These are phyloP conservation scores for Drepana falcataria DNA, from an alignment of 2,888 invertebrate genomes.

Conservation along the genomic window DNA sequence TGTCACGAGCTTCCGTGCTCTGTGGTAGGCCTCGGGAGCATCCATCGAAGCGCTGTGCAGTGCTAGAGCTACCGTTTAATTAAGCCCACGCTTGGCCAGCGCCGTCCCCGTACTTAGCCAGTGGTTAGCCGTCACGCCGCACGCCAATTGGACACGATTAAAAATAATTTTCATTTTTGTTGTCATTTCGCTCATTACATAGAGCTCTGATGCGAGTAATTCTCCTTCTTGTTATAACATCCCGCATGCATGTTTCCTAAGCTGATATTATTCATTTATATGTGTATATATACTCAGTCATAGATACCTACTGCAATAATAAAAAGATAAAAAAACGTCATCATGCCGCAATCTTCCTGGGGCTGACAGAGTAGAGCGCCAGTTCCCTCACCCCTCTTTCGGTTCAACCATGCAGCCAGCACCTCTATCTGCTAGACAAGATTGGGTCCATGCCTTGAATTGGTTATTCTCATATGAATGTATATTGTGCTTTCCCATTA, in stretches of 20 bases:
- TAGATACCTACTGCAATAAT: no score
- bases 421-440: no score
- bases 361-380: no score
- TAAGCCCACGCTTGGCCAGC: constrained; percentile 63
- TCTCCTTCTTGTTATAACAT: constrained; percentile 35
- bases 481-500: no score
- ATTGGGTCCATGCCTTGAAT: no score
- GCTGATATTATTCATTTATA: constrained; percentile 5
- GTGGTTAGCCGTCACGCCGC: constrained; percentile 35
- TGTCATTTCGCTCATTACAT: constrained; percentile 70
- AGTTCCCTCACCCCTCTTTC: no score
- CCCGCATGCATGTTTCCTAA: constrained; percentile 8
- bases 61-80: constrained; percentile 63
- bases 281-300: not conserved
- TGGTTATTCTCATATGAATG: no score
- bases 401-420: no score
- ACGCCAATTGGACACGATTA: constrained; percentile 73
- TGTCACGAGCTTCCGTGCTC: no score
- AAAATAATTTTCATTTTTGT: constrained; percentile 77
- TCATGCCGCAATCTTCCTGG: no score
- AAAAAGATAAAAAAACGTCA: no score
- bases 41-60: constrained; percentile 18
- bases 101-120: constrained; percentile 48
- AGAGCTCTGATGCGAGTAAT: constrained; percentile 63
- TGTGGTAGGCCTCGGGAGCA: not conserved